Evolutionary conservation across 2,888 invertebrate genomes (phyloP), one percentile per base, ranked within the genome.

Genomic region (Lasioglossum zephyrum): DNA sequence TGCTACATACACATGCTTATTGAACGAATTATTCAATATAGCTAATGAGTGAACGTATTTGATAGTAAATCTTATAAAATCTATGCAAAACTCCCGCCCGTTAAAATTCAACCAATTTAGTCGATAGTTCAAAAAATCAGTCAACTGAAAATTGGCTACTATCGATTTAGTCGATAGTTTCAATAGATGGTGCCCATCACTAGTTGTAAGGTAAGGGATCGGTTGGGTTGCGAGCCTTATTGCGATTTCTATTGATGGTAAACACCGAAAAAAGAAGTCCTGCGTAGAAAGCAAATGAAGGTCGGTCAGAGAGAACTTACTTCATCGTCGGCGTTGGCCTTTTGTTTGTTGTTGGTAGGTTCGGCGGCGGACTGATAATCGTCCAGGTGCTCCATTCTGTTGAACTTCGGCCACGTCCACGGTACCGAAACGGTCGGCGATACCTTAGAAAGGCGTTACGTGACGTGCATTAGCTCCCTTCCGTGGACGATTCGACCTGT

Each of bases 381-480:
- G 73, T 94, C 93, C 85, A 90, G 82, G 47, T 91, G 89, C 88
- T 93, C 91, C 94, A 94, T 94, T 87, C 86, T 92, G 86, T 86
- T 82, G 79, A 87, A 91, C 79, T 79, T 87, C 70, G 57, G 57
- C 63, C 82, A 82, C 82, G 83, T 82, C 77, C 76, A 70, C 79
- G 72, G 73, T 83, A 91, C 66, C 88, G 74, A 89, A 92, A 91
- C 83, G 57, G 84, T 89, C 89, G 87, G 49, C 87, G 93, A 94
- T 91, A 91, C 93, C 93, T 92, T 94, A 94, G 85, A 94, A 94
- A 82, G 86, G 89, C 89, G 90, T 94, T 92, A 93, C 91, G 92
- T 93, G 92, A 92, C 87, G 84, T 90, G 91, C 80, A 92, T 93
- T 92, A 89, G 89, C 87, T 81, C 81, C 89, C 78, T 74, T 83